These are phyloP conservation scores for Drosophila trichaetosa DNA, from an alignment of 2,888 invertebrate genomes.

Conservation along the genomic window DNA sequence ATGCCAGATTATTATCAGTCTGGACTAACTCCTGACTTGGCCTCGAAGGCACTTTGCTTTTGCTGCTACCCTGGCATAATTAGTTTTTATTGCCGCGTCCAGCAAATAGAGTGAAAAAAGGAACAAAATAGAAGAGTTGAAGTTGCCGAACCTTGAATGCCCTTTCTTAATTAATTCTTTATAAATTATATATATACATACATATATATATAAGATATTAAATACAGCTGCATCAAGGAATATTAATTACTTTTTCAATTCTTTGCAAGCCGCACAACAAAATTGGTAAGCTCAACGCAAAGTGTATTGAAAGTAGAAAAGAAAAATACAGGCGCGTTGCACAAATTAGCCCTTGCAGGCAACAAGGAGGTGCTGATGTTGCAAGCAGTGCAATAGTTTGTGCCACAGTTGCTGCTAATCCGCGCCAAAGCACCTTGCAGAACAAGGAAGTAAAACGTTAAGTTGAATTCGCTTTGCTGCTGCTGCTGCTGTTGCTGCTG, in stretches of 20 bases:
- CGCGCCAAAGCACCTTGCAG: constrained; percentile 65
- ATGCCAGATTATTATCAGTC: constrained; percentile 74
- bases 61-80: constrained; percentile 57
- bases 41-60: constrained; percentile 17
- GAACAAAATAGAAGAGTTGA: background rate
- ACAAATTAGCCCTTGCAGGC: constrained; percentile 82
- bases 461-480: constrained; percentile 32
- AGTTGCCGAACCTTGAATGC: constrained; percentile 1
- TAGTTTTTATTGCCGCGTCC: constrained; percentile 71
- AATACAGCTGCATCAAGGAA: background rate
- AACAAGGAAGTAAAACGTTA: constrained; percentile 78
- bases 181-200: too few species aligned
- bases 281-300: background rate
- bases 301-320: constrained; percentile 11
- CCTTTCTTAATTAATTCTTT: background rate
- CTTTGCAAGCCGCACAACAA: background rate
- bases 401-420: constrained; percentile 61
- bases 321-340: constrained; percentile 45
- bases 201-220: background rate
- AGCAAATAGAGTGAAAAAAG: constrained; percentile 57
- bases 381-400: constrained; percentile 37
- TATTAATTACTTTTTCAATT: background rate
- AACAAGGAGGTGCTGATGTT: constrained; percentile 52
- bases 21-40: constrained; percentile 1
- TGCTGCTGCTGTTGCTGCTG: background rate